Base-by-base conservation (phyloP, 2,888 invertebrate species). In the Omphaloscelis lunosa region DNA sequence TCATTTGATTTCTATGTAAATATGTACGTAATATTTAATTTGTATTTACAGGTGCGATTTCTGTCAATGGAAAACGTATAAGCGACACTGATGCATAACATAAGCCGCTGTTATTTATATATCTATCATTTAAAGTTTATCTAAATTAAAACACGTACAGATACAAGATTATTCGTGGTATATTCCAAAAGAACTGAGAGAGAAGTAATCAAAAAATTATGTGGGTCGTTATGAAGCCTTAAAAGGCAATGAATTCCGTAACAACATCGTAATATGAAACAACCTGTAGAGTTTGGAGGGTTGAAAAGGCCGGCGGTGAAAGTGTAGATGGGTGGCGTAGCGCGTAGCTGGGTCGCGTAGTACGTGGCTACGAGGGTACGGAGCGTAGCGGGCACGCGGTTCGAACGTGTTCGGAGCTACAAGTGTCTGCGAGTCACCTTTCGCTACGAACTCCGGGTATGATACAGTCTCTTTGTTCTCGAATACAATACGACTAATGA, bases 171-270 rank as follows among this genome's bases (percentile, higher is more conserved):
- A 67, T 63, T 41, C n/a, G 27, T 48, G 11, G 61, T 66, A 29
- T 17, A 48, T 65, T 45, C 29, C 27, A 65, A 71, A 71, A 67
- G 58, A 74, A 77, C 77, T 71, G 45, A 74, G 29, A 68, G 39
- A 74, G 34, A 69, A 61, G 69, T 72, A 72, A 77, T 85, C 56
- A 79, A 84, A 87, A 82, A 69, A 77, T 74, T 84, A 77, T 74
- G 77, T 75, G 66, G 72, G 63, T 67, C 79, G 72, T 87, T 79
- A 82, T 74, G 71, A 73, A 75, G 65, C 79, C 72, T 82, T 82
- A 76, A 86, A 79, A 74, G 69, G 86, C 88, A 82, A 84, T 87
- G 76, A 86, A 84, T 82, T 84, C 74, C 29, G 51, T 76, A 85
- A 87, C 77, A 86, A 77, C 86, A 79, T 85, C 77, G 71, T 75